Evolutionary conservation across 2,797 vertebrate genomes (phyloP).

Genomic region (Nyctibius grandis): DNA sequence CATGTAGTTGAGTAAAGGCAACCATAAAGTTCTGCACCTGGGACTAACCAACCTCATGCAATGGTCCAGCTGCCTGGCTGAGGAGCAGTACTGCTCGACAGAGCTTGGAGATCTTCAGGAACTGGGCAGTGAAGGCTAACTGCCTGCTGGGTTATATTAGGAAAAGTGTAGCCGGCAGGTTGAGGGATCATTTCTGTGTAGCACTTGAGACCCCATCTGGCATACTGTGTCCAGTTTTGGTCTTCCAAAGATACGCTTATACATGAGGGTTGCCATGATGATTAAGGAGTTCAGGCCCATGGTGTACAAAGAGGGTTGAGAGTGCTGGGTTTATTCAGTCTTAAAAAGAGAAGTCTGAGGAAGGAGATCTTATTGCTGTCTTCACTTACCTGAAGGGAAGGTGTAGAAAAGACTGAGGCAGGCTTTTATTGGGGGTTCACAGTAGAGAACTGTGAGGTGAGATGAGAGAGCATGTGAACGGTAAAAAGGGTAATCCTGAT

Average conservation of each 20-base stretch:
- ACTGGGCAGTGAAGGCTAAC: rapidly evolving
- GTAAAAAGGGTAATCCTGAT: neutral
- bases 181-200: neutral
- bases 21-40: neutral
- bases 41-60: neutral
- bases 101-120: neutral
- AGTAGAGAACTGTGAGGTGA: neutral
- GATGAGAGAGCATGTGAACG: rapidly evolving
- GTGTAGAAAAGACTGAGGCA: neutral
- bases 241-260: neutral
- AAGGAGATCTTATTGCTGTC: neutral
- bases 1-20: neutral
- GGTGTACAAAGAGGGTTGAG: neutral
- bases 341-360: neutral
- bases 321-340: neutral
- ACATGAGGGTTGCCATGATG: neutral
- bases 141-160: neutral
- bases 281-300: neutral
- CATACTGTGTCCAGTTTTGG: neutral
- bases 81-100: neutral
- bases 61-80: neutral
- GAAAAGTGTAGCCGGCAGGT: neutral
- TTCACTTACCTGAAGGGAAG: neutral
- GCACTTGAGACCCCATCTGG: neutral
- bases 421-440: neutral